phyloP scores from a whole-genome alignment of 1,140 invertebrate genomes.

The Drosophila athabasca region DNA sequence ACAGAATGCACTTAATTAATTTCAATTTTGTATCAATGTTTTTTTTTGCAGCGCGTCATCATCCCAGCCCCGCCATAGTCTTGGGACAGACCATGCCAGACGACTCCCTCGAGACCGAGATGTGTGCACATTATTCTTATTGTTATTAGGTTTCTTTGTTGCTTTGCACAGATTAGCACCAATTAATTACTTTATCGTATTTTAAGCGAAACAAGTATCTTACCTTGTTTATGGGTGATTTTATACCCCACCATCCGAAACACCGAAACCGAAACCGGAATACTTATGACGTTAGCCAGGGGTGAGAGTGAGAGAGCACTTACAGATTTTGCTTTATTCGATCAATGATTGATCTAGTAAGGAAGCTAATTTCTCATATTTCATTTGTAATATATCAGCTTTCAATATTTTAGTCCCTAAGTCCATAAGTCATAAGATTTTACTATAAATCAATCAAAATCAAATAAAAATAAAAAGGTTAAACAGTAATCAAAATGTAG shows the following conservation, averaged over 20 bases:
- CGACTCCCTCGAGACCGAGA: conserved; percentile 9
- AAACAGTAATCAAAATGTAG: too few species aligned
- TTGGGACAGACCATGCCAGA: conserved; percentile 37
- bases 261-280: conserved; percentile 10
- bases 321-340: conserved; percentile 14
- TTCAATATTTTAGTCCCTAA: too few species aligned
- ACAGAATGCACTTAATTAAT: conserved; percentile 66
- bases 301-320: neutral
- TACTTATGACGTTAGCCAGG: conserved; percentile 7
- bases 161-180: conserved; percentile 52
- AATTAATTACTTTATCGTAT: conserved; percentile 58
- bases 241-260: neutral
- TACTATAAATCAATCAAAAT: too few species aligned
- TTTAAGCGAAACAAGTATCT: conserved; percentile 63
- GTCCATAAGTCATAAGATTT: too few species aligned
- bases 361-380: neutral
- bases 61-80: conserved; percentile 19
- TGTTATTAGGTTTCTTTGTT: conserved; percentile 42
- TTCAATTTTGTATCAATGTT: conserved; percentile 23
- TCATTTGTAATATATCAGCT: too few species aligned
- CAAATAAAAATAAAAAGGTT: too few species aligned
- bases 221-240: conserved; percentile 14
- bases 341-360: conserved; percentile 3
- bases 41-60: conserved; percentile 7
- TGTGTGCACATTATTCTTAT: conserved; percentile 36